A percentile compares a stretch with the other conserved stretches of the same genome.
These are phyloP conservation scores for Myotis yumanensis DNA, from an alignment of 2,113 vertebrate genomes.

Conservation along the genomic window DNA sequence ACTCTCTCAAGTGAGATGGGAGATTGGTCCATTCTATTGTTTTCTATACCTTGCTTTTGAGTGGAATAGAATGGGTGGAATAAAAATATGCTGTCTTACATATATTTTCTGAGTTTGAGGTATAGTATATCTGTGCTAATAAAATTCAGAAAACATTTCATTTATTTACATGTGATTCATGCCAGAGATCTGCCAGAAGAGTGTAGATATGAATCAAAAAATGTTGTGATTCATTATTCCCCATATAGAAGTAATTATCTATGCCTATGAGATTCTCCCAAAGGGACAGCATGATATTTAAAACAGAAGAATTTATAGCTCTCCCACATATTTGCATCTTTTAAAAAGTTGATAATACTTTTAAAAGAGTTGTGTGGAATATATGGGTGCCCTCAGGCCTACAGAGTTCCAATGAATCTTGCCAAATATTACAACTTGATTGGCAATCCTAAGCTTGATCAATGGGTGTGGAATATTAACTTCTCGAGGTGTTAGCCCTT, in stretches of 20 bases:
- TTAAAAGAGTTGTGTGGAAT: slow-evolving; percentile 61
- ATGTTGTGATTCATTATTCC: slow-evolving; percentile 70
- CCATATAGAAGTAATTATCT: slow-evolving; percentile 76
- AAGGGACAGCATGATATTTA: slow-evolving; percentile 75
- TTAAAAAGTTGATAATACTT: slow-evolving; percentile 68
- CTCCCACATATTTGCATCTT: slow-evolving; percentile 64
- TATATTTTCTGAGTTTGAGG: slow-evolving; percentile 46
- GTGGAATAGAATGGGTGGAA: not conserved
- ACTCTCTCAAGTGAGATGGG: not conserved
- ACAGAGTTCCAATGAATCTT: slow-evolving; percentile 62
- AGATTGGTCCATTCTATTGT: not conserved
- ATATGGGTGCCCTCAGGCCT: slow-evolving; percentile 52
- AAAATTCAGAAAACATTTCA: slow-evolving; percentile 69
- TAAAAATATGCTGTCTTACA: not conserved
- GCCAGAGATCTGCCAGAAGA: slow-evolving; percentile 72
- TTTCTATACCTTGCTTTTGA: not conserved
- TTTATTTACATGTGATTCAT: slow-evolving; percentile 70
- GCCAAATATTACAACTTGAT: slow-evolving; percentile 50
- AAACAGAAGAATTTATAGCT: slow-evolving; percentile 78
- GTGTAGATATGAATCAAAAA: slow-evolving; percentile 75
- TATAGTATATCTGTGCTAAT: slow-evolving; percentile 47
- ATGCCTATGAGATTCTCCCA: slow-evolving; percentile 73
- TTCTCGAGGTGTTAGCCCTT: slow-evolving; percentile 20
- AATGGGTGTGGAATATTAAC: slow-evolving; percentile 6
- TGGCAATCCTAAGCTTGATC: slow-evolving; percentile 18